These are phyloP conservation scores for Dasysyrphus albostriatus DNA, from an alignment of 2,888 invertebrate genomes.

Conservation along the genomic window DNA sequence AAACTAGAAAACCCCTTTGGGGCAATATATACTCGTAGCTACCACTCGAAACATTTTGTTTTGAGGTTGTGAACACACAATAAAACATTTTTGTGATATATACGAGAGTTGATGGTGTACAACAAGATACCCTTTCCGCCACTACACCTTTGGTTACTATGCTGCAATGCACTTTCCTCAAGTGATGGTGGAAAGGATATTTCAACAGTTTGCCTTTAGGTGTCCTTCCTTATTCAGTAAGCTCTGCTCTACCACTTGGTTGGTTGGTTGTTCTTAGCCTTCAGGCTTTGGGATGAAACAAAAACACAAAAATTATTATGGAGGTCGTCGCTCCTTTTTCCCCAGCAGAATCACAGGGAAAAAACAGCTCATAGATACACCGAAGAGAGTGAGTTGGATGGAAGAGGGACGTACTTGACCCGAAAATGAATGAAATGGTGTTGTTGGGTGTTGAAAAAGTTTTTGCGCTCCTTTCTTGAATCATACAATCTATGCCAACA, in stretches of 20 bases:
- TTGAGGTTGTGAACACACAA: slow-evolving; percentile 48
- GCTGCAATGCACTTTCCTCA: slow-evolving; percentile 37
- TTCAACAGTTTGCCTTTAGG: slow-evolving; percentile 60
- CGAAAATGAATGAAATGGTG: slow-evolving; percentile 68
- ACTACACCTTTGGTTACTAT: neutral
- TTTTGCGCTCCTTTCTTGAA: slow-evolving; percentile 47
- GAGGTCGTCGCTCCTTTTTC: slow-evolving; percentile 44
- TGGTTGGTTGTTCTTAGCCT: slow-evolving; percentile 44
- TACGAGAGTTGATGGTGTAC: neutral
- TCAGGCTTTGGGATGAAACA: slow-evolving; percentile 49
- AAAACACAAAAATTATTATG: slow-evolving; percentile 69
- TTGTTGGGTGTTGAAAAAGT: slow-evolving; percentile 55
- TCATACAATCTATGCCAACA: slow-evolving; percentile 39
- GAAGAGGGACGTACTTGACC: slow-evolving; percentile 62
- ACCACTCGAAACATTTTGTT: slow-evolving; percentile 45
- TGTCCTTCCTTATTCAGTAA: slow-evolving; percentile 56
- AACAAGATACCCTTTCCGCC: neutral
- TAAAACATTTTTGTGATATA: neutral
- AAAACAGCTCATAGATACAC: neutral
- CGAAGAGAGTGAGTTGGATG: slow-evolving; percentile 2
- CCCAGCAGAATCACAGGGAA: neutral
- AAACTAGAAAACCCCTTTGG: slow-evolving; percentile 38
- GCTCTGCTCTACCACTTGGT: slow-evolving; percentile 28
- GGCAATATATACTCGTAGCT: no score
- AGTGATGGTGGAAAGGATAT: slow-evolving; percentile 46